Conservation (phyloP, 2,113 vertebrate species). For the Coryphaenoides rupestris region DNA sequence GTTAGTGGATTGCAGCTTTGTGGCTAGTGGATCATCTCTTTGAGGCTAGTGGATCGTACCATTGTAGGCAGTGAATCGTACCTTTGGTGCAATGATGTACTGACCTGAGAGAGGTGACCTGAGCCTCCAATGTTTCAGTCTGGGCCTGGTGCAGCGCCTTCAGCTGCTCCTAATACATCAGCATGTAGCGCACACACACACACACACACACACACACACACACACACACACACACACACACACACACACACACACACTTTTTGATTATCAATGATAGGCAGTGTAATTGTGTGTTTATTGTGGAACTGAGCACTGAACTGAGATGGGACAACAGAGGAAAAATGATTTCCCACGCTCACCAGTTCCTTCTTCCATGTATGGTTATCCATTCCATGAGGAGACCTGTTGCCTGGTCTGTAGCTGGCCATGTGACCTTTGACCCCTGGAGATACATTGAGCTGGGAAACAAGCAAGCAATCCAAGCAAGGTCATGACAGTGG, state of each 20-base stretch:
- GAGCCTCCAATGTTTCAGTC: conserved; percentile 75
- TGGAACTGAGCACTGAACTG: background rate
- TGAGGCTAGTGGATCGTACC: too few relatives aligned
- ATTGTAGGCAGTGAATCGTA: too few relatives aligned
- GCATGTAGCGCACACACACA: conserved; percentile 21
- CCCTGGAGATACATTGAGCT: conserved; percentile 39
- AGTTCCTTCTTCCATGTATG: conserved; percentile 76
- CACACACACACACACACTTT: too few relatives aligned
- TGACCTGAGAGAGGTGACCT: conserved; percentile 76
- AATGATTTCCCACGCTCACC: conserved; percentile 59
- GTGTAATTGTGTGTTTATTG: too few relatives aligned
- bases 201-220: conserved; percentile 2
- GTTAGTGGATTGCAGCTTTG: too few relatives aligned
- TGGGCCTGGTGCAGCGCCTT: conserved; percentile 80
- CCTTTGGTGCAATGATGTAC: conserved; percentile 9
- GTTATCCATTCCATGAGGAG: conserved; percentile 49
- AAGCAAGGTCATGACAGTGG: background rate
- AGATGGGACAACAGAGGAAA: background rate
- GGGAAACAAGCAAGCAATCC: conserved; percentile 1
- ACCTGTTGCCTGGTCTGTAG: conserved; percentile 17
- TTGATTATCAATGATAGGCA: too few relatives aligned
- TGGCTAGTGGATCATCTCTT: too few relatives aligned
- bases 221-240: background rate
- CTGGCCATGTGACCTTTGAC: conserved; percentile 17
- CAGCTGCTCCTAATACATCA: conserved; percentile 75